Evolutionary conservation across 2,888 invertebrate species (phyloP), one percentile per base, ranked within the genome.

Genomic region (Charanyca ferruginea): DNA sequence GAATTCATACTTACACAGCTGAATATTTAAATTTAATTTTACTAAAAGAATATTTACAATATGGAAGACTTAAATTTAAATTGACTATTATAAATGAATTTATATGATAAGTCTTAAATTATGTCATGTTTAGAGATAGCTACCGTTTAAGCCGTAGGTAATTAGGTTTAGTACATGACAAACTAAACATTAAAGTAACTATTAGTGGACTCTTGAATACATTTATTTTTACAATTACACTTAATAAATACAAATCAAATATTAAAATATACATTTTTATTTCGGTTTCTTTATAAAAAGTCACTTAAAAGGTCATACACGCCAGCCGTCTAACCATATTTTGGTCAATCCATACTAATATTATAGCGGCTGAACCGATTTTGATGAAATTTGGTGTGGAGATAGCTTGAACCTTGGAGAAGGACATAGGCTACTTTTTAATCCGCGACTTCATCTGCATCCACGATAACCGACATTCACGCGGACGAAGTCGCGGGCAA

Each of bases 1-100:
- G 74, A 79, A 82, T 79, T 77, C 81, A 84, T 66, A 79, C 64
- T 66, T 77, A 77, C 67, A 66, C 62, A 54, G 55, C 45, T 76
- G 61, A 63, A 74, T 83, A 55, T 49, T 77, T 28, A 57, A 48
- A 42, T 79, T 79, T 51, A 58, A 77, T 82, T 83, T 88, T 70
- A 71, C 81, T 87, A 86, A 77, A 77, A 78, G 68, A 78, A 87
- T 92, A 93, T 92, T 91, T 92, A 91, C 91, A 91, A 85, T 89
- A 78, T 88, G 88, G 90, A 91, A 91, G 88, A 90, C 91, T 91
- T 92, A 92, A 62, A 83, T 62, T 64, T 79, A 89, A 86, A 89
- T 89, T 93, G 92, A 93, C 93, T 93, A 90, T 84, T 87, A 85
- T 84, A 85, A 80, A 81, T 81, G 79, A 80, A 78, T 75, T 80